These are phyloP conservation scores for Allygus modestus DNA, from an alignment of 2,888 invertebrate genomes.

Conservation along the genomic window DNA sequence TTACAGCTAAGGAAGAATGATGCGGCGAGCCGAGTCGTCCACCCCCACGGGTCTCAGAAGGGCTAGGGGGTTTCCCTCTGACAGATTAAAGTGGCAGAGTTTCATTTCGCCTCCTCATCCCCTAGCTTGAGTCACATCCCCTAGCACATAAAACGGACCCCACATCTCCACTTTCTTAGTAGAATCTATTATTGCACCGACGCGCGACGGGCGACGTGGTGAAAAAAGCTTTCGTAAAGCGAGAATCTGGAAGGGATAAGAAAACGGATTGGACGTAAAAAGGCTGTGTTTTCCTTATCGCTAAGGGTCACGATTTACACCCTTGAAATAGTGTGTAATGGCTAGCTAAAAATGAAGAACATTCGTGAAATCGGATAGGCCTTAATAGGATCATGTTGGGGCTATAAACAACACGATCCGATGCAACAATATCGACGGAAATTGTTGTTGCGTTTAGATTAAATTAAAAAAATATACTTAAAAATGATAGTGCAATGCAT, in stretches of 20 bases:
- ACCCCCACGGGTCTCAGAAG: not conserved
- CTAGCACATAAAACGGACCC: conserved; percentile 26
- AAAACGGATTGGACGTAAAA: not conserved
- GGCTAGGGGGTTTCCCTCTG: conserved; percentile 1
- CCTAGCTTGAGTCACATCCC: conserved; percentile 33
- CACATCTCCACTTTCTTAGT: not conserved
- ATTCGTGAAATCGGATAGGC: no score
- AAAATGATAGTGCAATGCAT: no score
- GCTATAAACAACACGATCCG: no score
- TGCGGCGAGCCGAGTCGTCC: not conserved
- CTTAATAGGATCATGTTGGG: no score
- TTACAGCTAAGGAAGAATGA: not conserved
- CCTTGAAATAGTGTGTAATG: no score
- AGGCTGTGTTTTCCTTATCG: no score
- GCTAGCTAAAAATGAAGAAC: no score
- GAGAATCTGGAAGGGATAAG: not conserved
- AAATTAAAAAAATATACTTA: no score
- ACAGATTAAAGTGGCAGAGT: conserved; percentile 43
- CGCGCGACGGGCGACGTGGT: no score
- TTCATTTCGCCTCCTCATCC: conserved; percentile 39
- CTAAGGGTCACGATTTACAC: no score
- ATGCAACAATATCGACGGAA: no score
- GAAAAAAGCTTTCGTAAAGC: not conserved
- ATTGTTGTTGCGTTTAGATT: no score
- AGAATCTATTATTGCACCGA: conserved; percentile 5